Evolutionary conservation across 2,888 invertebrate species (phyloP), one percentile per base, ranked within the genome.

Genomic region (Chymomyza procnemis): DNA sequence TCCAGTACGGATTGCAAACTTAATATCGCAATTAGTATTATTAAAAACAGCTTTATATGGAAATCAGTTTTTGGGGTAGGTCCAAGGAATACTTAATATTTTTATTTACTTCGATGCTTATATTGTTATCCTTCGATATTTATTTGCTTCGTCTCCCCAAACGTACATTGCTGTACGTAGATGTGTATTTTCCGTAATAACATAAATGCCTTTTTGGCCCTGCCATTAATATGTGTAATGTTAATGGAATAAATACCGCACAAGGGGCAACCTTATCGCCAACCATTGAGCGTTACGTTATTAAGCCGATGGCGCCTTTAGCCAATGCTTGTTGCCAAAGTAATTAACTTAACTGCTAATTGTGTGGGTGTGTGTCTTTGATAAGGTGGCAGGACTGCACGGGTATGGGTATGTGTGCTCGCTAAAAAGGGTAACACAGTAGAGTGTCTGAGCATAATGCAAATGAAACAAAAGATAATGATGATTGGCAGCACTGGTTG

Each of bases 311-410:
- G 69, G 74, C 73, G 80, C 73, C 78, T 65, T 66, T 52, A 41
- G 34, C 19, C 19, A 50, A 50, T 18, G 16, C 19, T 14, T 50
- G 16, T 14, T 50, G 16, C 18, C 72, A 19, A 70, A 63, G 83
- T 85, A 81, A 81, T 81, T 81, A 75, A 69, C 68, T 67, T 69
- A 78, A 74, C 80, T 75, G 85, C 80, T 81, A 85, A 85, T 81
- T 81, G 85, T 68, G 67, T 69, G 64, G 47, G 72, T 61, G 56
- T 50, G 54, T 41, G 54, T 41, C 34, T 14, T 41, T 41, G 34
- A 41, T 41, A 41, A 41, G 61, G 55, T 14, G 0, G 6, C 16
- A 21, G 21, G 56, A 48, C n/a, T n/a, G n/a, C n/a, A n/a, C n/a
- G n/a, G 56, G 22, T 41, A 54, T 14, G 52, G 12, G 22, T 9